Evolutionary conservation across 2,888 invertebrate species (phyloP).

Genomic region (Aleiodes alternator): DNA sequence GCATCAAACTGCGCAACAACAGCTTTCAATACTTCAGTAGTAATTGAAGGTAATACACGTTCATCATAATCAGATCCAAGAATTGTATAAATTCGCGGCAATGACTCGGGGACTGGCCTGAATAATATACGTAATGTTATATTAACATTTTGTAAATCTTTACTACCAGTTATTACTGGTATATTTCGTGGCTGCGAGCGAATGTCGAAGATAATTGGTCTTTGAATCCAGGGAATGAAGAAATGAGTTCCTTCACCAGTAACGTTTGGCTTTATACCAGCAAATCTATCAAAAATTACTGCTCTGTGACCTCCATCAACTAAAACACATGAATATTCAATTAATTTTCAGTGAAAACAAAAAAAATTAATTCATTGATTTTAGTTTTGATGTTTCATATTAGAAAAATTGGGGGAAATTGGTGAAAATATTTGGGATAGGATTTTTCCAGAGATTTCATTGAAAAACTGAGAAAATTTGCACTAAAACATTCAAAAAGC

Average conservation of each 20-base stretch:
- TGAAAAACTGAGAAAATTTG: too few relatives aligned
- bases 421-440: too few relatives aligned
- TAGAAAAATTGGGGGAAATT: too few relatives aligned
- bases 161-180: constrained; percentile 97
- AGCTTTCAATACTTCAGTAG: constrained; percentile 98
- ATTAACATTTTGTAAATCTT: constrained; percentile 99
- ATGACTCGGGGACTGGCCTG: constrained; percentile 93
- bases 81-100: constrained; percentile 97
- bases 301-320: constrained; percentile 99
- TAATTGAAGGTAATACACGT: constrained; percentile 98
- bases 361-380: too few relatives aligned
- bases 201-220: constrained; percentile 98
- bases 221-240: constrained; percentile 98
- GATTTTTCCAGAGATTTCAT: too few relatives aligned
- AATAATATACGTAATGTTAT: constrained; percentile 98
- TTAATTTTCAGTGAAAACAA: background rate
- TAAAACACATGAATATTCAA: constrained; percentile 73
- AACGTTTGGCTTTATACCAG: constrained; percentile 93
- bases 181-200: constrained; percentile 97
- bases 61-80: constrained; percentile 99
- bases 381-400: too few relatives aligned
- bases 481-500: too few relatives aligned
- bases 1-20: constrained; percentile 99
- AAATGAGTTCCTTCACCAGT: constrained; percentile 99
- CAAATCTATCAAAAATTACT: constrained; percentile 99